Base-by-base conservation (phyloP, 2,797 vertebrate species). In the Tangara arthus region DNA sequence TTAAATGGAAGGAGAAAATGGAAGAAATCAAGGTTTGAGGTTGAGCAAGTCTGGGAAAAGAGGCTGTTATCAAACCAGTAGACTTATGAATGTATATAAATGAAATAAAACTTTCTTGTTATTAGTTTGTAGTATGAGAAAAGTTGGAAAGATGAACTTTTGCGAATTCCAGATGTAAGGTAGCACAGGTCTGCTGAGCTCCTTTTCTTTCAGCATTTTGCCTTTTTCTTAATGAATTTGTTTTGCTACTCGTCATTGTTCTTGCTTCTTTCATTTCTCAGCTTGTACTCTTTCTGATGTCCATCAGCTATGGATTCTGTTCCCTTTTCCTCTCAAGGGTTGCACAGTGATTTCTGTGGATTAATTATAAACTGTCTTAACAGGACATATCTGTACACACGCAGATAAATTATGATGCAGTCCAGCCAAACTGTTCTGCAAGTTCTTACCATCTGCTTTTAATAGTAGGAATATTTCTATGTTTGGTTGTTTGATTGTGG, bases 191-290 rank as follows among this genome's bases (percentile, higher is more conserved):
- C 57, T 89, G 32, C 65, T 7, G 2, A 78, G 41, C 47, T 75
- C 41, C 27, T 39, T 73, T 89, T 69, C 59, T 81, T 93, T 92
- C 30, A 50, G 56, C 14, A 27, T 83, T 80, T 71, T 81, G 46
- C 9, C 60, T 82, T 82, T 70, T 89, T n/a, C 57, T 69, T 72
- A 26, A 44, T 76, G 59, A 50, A 32, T 69, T 80, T 75, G 26
- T 68, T 93, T 94, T 88, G 34, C 49, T 81, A 4, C 10, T 85
- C 8, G 26, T 77, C 60, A 60, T 75, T 75, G 56, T 87, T 93
- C 44, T 85, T 72, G 47, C 82, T 91, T 24, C 72, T 91, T 94
- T 78, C 13, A 30, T 89, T 93, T 92, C 82, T 87, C 34, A 75
- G 75, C 65, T 91, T 82, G 32, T 75, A 42, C 35, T 34, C 46